These are phyloP conservation scores for Prunella fulvescens DNA, from an alignment of 2,113 vertebrate genomes.

Conservation along the genomic window DNA sequence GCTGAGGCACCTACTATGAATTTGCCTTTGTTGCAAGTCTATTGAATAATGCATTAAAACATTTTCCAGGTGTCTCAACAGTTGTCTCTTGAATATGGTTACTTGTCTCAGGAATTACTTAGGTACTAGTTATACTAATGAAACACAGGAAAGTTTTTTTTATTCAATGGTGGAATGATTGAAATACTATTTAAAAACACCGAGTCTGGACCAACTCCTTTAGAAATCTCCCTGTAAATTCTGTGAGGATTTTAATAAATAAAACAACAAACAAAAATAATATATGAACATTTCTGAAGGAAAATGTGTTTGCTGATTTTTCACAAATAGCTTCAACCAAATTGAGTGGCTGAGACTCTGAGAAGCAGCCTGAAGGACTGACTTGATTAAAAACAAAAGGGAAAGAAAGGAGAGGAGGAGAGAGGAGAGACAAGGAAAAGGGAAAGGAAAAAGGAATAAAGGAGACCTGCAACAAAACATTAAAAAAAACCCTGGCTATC, in stretches of 20 bases:
- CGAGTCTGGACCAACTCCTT: neutral
- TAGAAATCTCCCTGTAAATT: neutral
- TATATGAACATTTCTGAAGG: neutral
- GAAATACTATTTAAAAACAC: neutral
- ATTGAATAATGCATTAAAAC: conserved; percentile 16
- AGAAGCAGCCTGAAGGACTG: neutral
- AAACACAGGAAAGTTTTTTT: neutral
- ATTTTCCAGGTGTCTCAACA: neutral
- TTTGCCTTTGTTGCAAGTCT: neutral
- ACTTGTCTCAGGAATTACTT: neutral
- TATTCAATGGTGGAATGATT: neutral
- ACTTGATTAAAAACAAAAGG: neutral
- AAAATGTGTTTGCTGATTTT: neutral
- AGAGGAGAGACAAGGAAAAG: neutral
- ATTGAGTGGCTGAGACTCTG: neutral
- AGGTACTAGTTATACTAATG: neutral
- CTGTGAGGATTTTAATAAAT: neutral
- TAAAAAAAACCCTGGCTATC: neutral
- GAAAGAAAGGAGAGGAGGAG: neutral
- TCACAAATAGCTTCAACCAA: neutral
- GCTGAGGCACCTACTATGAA: neutral
- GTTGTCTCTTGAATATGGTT: neutral
- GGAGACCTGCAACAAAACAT: neutral
- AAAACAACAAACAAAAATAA: neutral
- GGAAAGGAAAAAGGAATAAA: neutral